Evolutionary conservation across 2,113 vertebrate species (phyloP), one percentile per base, ranked within the genome.

Genomic region (Oreotragus oreotragus): DNA sequence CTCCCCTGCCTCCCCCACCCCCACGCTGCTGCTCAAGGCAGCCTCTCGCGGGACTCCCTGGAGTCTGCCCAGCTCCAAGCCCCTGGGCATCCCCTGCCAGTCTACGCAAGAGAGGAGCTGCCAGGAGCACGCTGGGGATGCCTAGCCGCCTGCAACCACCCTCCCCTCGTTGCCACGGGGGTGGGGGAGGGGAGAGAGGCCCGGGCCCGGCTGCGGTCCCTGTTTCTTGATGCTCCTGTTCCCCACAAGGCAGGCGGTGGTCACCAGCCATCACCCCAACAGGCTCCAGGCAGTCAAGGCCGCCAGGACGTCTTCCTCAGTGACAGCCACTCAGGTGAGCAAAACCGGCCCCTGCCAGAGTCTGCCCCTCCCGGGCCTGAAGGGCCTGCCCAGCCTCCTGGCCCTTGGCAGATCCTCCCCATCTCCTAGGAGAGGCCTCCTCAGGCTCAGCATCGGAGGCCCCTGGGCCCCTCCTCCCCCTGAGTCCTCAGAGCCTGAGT

Each of bases 201-300:
- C 84, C 5, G 5, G n/a, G 55, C 70, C 95, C 77, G 88, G 77
- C 77, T 94, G 47, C 70, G 66, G 51, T 66, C 45, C 60, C 77
- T 53, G 43, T 96, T 91, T 92, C 94, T 85, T 94, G 91, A 96
- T 88, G 85, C 47, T 98, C 98, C 85, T 99, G 97, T 99, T 97
- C 95, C 94, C 97, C 92, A 98, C 98, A 99, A 99, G 99, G 99
- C 99, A 99, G 99, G 99, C 91, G 99, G 99, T 88, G 98, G 99
- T 98, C 99, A 99, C 98, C 99, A 99, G 97, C 88, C 99, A 81
- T 99, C 99, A 9, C 99, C 99, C 92, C 99, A 98, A n/a, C 99
- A 99, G 97, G 99, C 99, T 91, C 51, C 99, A 98, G 0, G 99
- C 99, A 94, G 99, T 98, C 99, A 98, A 90, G 99, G 99, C 98